These are phyloP conservation scores for Dromiciops gliroides DNA, from an alignment of 2,113 vertebrate genomes.

Conservation along the genomic window DNA sequence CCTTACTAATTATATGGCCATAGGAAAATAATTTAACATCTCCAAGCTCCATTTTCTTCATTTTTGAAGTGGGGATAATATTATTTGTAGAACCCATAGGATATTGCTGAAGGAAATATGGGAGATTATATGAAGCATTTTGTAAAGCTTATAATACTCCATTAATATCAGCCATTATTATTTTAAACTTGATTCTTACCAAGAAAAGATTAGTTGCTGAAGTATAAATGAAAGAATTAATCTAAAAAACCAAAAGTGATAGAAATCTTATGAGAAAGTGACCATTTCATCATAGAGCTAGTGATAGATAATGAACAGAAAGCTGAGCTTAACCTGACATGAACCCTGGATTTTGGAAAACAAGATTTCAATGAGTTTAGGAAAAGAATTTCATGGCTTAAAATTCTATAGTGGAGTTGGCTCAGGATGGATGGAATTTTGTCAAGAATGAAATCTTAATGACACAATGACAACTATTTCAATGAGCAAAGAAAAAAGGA, in stretches of 20 bases:
- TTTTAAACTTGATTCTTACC: not conserved
- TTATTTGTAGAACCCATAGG: not conserved
- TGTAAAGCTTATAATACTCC: not conserved
- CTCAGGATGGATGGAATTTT: not conserved
- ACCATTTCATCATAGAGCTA: not conserved
- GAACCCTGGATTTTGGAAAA: not conserved
- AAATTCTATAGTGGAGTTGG: not conserved
- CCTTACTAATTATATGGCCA: not conserved
- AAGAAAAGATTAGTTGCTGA: not conserved
- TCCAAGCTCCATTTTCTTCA: not conserved
- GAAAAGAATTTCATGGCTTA: not conserved
- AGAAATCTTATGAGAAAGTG: not conserved
- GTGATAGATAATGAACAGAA: not conserved
- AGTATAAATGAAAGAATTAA: not conserved
- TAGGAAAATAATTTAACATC: not conserved
- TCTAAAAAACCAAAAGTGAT: not conserved
- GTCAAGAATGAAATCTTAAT: not conserved
- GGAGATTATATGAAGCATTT: no score
- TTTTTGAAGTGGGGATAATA: not conserved
- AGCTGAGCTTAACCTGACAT: not conserved
- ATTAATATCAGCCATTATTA: not conserved
- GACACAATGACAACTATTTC: not conserved
- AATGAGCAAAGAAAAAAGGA: not conserved
- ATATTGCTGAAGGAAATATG: not conserved
- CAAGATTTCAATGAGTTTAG: not conserved